These are phyloP conservation scores for Grus americana DNA, from an alignment of 2,113 vertebrate species.

Conservation along the genomic window DNA sequence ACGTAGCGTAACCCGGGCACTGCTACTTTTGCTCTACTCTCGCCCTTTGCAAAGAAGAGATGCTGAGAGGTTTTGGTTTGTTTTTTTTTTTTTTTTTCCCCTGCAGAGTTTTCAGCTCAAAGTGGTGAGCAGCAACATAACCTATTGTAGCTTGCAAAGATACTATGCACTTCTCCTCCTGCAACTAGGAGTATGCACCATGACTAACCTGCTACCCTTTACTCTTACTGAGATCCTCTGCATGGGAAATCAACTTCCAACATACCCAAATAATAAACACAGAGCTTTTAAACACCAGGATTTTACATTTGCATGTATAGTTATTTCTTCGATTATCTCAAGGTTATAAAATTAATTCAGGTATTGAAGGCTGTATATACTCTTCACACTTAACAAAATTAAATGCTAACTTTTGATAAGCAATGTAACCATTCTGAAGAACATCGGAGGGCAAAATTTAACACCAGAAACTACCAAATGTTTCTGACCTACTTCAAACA, in stretches of 20 bases:
- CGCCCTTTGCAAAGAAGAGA: background rate
- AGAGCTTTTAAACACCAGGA: background rate
- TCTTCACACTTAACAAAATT: background rate
- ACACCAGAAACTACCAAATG: background rate
- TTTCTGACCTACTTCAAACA: background rate
- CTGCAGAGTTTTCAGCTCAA: background rate
- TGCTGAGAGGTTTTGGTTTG: background rate
- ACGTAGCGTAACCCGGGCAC: background rate
- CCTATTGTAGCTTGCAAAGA: background rate
- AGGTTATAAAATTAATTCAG: background rate
- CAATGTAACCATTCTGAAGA: background rate
- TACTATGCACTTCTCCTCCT: background rate
- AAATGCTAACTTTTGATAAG: background rate
- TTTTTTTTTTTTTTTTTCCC: background rate
- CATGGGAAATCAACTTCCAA: background rate
- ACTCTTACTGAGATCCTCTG: background rate
- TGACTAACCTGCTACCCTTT: background rate
- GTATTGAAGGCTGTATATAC: background rate
- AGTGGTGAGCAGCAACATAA: background rate
- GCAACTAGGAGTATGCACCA: background rate
- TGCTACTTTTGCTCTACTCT: background rate
- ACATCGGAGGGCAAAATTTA: background rate
- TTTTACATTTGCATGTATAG: accelerated
- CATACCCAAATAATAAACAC: background rate
- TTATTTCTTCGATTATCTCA: background rate